Evolutionary conservation across 2,797 vertebrate species (phyloP), one percentile per base, ranked within the genome.

Genomic region (Tokudaia tokunoshimensis): DNA sequence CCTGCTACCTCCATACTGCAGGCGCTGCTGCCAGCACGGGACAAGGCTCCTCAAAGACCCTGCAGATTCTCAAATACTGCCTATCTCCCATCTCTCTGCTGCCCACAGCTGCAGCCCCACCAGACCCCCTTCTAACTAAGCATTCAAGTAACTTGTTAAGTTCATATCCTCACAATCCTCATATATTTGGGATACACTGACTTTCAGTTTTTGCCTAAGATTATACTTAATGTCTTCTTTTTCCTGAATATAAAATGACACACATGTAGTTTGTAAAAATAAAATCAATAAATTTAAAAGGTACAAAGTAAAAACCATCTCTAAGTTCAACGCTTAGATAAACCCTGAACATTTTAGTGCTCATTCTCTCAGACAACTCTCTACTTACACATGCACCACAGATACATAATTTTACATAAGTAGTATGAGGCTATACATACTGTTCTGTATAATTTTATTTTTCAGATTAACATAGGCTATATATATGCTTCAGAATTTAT

Each of bases 401-500:
- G 63, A 86, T 86, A 74, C 0, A 57, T 57, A 94, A 89, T 78
- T 94, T 95, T 89, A 95, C 17, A 19, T 91, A 93, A 87, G 22
- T 24, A 92, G 29, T 55, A 87, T 89, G 50, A 91, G 37, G 79
- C 34, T 65, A 74, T 9, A 95, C 37, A 90, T 72, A 88, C 55
- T 89, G 34, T 85, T 63, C 52, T 81, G 34, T 84, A 76, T 78
- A 95, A 88, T 86, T 94, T 95, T 82, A 89, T 63, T 95, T 96
- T 94, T 95, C 75, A 95, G 67, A 96, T 85, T 96, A 78, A 92
- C 52, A 89, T 24, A 72, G 12, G 9, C 41, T 92, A 94, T 75
- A 72, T 92, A 94, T 78, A 90, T 91, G 55, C 82, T 91, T 93
- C 74, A 85, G 74, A 96, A 95, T 85, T 91, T 95, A 92, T 63